Conservation (phyloP, 2,888 invertebrate genomes). For the Cynaeus angustus region DNA sequence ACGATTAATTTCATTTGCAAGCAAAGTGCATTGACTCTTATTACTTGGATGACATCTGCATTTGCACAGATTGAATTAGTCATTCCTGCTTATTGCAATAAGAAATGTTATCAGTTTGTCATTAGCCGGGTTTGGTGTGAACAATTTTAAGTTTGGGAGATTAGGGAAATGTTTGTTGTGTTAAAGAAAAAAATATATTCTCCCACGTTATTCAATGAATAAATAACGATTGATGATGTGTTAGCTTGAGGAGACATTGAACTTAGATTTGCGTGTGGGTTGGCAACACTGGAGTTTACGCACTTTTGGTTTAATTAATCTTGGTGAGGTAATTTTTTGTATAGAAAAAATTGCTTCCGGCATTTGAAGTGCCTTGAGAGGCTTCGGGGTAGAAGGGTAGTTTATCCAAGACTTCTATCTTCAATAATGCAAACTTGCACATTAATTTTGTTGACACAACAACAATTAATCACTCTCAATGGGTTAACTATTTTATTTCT, state of each 20-base stretch:
- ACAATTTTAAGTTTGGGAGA: background rate
- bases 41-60: slow-evolving; percentile 59
- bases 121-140: background rate
- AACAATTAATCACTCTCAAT: background rate
- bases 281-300: slow-evolving; percentile 46
- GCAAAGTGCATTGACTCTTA: slow-evolving; percentile 61
- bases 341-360: slow-evolving; percentile 38
- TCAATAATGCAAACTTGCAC: slow-evolving; percentile 2
- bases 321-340: slow-evolving; percentile 32
- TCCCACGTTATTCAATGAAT: slow-evolving; percentile 28
- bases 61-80: slow-evolving; percentile 50
- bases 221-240: slow-evolving; percentile 40
- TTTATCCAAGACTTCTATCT: slow-evolving; percentile 6
- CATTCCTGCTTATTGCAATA: slow-evolving; percentile 34
- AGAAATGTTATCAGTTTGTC: slow-evolving; percentile 7
- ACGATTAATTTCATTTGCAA: slow-evolving; percentile 37
- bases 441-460: slow-evolving; percentile 6
- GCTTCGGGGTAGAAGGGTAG: slow-evolving; percentile 1
- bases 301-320: slow-evolving; percentile 47
- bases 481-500: background rate
- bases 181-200: slow-evolving; percentile 3
- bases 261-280: slow-evolving; percentile 51
- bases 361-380: slow-evolving; percentile 15
- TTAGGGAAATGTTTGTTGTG: background rate
- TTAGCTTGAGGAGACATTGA: slow-evolving; percentile 41